Percentiles rank a stretch among this genome's conserved stretches.
Conservation (phyloP, 2,113 vertebrate genomes). For the Gorsachius goisagi region DNA sequence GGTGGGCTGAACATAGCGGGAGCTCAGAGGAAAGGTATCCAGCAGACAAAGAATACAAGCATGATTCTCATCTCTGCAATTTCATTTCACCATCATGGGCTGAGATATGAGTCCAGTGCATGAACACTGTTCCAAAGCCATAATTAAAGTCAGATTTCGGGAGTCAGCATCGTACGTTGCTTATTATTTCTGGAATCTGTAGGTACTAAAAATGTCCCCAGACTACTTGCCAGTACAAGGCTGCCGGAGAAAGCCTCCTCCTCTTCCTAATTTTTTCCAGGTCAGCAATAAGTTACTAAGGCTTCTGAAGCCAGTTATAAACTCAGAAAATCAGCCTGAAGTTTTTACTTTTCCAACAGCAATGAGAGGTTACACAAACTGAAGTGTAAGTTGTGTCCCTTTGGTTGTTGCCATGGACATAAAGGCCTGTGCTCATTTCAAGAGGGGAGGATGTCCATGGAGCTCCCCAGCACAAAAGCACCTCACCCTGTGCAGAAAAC, state of each 20-base stretch:
- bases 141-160: slow-evolving; percentile 41
- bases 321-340: background rate
- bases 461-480: background rate
- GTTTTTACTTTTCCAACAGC: background rate
- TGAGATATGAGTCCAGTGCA: background rate
- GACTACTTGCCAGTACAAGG: background rate
- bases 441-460: background rate
- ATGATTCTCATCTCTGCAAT: background rate
- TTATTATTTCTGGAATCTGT: slow-evolving; percentile 50
- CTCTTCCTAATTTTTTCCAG: slow-evolving; percentile 19
- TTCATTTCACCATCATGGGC: background rate
- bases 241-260: background rate
- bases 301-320: slow-evolving; percentile 10
- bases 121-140: background rate
- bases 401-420: background rate
- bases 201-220: slow-evolving; percentile 28
- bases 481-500: background rate
- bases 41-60: background rate
- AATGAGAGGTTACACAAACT: background rate
- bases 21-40: background rate
- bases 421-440: background rate
- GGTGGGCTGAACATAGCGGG: background rate
- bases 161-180: slow-evolving; percentile 14
- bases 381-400: background rate
- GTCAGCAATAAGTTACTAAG: background rate